Evolutionary conservation across 2,888 invertebrate genomes (phyloP).

Genomic region (Caenorhabditis japonica): DNA sequence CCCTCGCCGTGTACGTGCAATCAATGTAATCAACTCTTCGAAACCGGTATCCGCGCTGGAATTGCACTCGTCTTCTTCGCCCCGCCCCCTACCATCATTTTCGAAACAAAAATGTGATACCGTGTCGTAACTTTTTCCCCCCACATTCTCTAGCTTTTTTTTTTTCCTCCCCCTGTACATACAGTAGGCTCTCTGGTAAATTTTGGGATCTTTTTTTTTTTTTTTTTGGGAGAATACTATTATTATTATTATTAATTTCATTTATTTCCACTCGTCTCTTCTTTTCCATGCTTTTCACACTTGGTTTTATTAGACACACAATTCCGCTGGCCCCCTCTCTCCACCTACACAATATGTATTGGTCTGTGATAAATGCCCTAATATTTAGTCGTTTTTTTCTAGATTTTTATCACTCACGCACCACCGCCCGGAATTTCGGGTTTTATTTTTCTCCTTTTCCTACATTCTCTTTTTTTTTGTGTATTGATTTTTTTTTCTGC

Average conservation of each 20-base stretch:
- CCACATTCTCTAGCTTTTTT: background rate
- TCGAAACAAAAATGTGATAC: conserved; percentile 34
- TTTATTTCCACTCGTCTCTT: too few species aligned
- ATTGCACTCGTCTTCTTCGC: conserved; percentile 21
- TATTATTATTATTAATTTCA: too few species aligned
- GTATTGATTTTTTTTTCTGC: too few species aligned
- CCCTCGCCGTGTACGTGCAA: conserved; percentile 44
- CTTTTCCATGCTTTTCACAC: background rate
- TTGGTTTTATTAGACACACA: background rate
- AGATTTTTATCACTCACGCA: too few species aligned
- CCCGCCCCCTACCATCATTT: too few species aligned
- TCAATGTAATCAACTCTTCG: conserved; percentile 51
- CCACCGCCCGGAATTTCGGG: too few species aligned
- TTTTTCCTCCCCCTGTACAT: conserved; percentile 3
- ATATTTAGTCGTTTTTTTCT: too few species aligned
- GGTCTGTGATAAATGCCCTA: conserved; percentile 45
- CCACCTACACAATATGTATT: conserved; percentile 18
- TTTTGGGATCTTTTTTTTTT: background rate
- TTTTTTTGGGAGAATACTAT: background rate
- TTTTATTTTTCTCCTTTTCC: too few species aligned
- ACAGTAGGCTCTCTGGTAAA: conserved; percentile 8
- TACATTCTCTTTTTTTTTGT: too few species aligned
- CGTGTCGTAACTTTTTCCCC: background rate
- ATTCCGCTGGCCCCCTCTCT: background rate
- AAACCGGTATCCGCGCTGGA: conserved; percentile 52